A percentile compares a stretch with the other conserved stretches of the same genome.
Evolutionary conservation across 2,113 vertebrate genomes (phyloP).

Genomic region (Rhizomys pruinosus): DNA sequence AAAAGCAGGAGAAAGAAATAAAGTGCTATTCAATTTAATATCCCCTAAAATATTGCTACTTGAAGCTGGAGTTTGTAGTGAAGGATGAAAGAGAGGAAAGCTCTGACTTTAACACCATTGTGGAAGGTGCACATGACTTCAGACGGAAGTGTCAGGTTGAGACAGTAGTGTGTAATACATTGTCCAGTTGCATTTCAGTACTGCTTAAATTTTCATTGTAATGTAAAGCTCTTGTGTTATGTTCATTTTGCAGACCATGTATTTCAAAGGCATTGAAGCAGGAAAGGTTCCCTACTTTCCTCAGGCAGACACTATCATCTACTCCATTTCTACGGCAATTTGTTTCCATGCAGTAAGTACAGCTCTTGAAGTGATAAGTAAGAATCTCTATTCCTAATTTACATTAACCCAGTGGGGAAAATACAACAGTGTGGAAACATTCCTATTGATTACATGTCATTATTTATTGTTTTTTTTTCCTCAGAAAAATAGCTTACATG

Average conservation of each 20-base stretch:
- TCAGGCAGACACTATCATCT: slow-evolving; percentile 96
- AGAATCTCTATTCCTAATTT: slow-evolving; percentile 28
- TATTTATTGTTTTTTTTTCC: background rate
- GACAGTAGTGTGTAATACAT: background rate
- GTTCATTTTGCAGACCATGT: slow-evolving; percentile 90
- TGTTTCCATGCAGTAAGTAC: slow-evolving; percentile 98
- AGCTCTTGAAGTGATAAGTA: slow-evolving; percentile 43
- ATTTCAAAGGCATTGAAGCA: slow-evolving; percentile 98
- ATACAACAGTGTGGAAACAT: background rate
- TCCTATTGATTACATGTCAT: background rate
- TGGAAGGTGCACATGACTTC: background rate
- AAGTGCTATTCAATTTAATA: background rate
- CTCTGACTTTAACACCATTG: background rate
- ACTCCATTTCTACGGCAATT: slow-evolving; percentile 96
- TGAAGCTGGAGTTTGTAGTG: background rate
- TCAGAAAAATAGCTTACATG: background rate
- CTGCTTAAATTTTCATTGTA: background rate
- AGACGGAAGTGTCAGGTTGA: background rate
- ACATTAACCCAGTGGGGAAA: background rate
- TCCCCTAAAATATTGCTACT: background rate
- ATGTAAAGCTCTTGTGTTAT: slow-evolving; percentile 17
- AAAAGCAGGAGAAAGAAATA: background rate
- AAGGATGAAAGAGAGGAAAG: background rate
- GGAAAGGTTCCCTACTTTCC: slow-evolving; percentile 97
- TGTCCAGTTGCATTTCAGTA: background rate